Percentiles rank a stretch among this genome's conserved stretches.
Conservation (phyloP, 2,888 invertebrate genomes). For the Pollenia griseotomentosa region DNA sequence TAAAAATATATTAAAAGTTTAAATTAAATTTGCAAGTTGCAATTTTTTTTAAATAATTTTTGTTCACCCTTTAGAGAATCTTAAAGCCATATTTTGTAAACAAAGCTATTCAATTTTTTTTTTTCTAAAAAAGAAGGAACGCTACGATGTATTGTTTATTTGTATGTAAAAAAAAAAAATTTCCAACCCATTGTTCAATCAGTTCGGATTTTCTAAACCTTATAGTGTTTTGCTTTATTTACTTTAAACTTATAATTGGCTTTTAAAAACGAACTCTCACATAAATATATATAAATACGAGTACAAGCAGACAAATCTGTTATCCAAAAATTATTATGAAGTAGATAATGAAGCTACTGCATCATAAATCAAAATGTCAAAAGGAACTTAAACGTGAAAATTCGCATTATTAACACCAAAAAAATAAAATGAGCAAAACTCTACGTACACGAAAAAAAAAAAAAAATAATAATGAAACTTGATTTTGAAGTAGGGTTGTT, state of each 20-base stretch:
- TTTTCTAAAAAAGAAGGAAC: no score
- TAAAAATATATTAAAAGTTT: no score
- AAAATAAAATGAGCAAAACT: slow-evolving; percentile 66
- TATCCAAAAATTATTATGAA: slow-evolving; percentile 72
- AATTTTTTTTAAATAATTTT: no score
- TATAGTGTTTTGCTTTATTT: slow-evolving; percentile 70
- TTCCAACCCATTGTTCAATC: slow-evolving; percentile 29
- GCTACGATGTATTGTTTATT: neutral
- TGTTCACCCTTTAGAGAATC: no score
- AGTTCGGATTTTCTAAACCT: slow-evolving; percentile 45
- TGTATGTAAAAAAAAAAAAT: neutral
- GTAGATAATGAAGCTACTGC: slow-evolving; percentile 75
- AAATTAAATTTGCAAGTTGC: no score
- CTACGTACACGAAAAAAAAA: slow-evolving; percentile 1
- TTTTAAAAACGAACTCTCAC: slow-evolving; percentile 23
- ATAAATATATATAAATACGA: neutral
- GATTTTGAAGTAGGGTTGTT: slow-evolving; percentile 67
- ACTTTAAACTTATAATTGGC: slow-evolving; percentile 73
- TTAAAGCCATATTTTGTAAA: neutral
- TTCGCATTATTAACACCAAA: slow-evolving; percentile 75
- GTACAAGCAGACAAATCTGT: slow-evolving; percentile 38
- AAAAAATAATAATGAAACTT: slow-evolving; percentile 44
- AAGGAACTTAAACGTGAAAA: slow-evolving; percentile 75
- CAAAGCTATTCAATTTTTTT: neutral
- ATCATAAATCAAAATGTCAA: slow-evolving; percentile 76